These are phyloP conservation scores for Ceryle rudis DNA, from an alignment of 2,797 vertebrate species.

Conservation along the genomic window DNA sequence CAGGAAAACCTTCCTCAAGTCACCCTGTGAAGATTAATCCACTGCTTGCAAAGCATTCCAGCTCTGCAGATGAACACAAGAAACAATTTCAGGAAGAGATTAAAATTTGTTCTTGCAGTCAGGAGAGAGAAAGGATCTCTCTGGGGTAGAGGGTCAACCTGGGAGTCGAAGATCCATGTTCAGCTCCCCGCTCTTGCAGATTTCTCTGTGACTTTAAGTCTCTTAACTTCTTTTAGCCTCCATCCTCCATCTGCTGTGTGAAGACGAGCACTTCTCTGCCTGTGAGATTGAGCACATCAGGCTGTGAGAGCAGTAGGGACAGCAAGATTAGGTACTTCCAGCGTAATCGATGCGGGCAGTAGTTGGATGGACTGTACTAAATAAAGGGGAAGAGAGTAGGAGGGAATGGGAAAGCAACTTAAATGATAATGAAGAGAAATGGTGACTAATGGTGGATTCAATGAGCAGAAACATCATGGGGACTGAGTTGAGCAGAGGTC, in stretches of 20 bases:
- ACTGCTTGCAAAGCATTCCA: background rate
- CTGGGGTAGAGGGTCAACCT: background rate
- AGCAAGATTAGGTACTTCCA: conserved; percentile 18
- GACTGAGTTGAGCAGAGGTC: conserved; percentile 46
- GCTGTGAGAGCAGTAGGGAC: background rate
- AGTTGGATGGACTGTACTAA: background rate
- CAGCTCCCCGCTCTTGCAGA: background rate
- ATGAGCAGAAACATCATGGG: conserved; percentile 20
- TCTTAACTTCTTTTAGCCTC: background rate
- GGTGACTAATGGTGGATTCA: conserved; percentile 26
- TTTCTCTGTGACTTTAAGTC: background rate
- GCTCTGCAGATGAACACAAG: conserved; percentile 16
- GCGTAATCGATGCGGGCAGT: conserved; percentile 17
- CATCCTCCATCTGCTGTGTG: background rate
- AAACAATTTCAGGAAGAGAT: conserved; percentile 37
- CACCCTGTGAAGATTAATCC: background rate
- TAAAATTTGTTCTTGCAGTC: background rate
- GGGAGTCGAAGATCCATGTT: background rate
- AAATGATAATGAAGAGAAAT: conserved; percentile 56
- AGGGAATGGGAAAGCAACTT: background rate
- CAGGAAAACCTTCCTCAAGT: background rate
- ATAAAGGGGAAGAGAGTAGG: conserved; percentile 28
- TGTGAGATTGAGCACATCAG: background rate
- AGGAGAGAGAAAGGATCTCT: background rate
- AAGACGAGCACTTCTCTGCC: background rate